A percentile compares a stretch with the other conserved stretches of the same genome.
phyloP scores from a whole-genome alignment of 1,140 invertebrate species.

The Drosophila lacertosa region DNA sequence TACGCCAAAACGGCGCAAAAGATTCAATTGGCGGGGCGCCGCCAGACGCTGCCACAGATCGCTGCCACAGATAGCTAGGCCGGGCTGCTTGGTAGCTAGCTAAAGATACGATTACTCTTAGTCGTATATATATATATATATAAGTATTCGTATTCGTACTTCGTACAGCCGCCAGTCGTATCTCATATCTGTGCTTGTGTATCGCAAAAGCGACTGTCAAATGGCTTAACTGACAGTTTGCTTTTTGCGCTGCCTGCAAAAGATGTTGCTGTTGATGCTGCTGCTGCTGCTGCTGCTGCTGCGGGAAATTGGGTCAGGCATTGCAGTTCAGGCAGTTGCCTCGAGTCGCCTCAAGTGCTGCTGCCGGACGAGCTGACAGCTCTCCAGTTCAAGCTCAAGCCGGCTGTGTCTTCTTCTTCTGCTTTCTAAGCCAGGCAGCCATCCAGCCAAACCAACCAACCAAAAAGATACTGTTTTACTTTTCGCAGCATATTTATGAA shows the following conservation, averaged over 20 bases:
- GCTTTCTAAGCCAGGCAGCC: slow-evolving; percentile 62
- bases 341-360: slow-evolving; percentile 39
- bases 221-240: slow-evolving; percentile 79
- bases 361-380: slow-evolving; percentile 27
- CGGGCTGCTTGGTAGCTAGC: too few relatives aligned
- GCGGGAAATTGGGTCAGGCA: slow-evolving; percentile 64
- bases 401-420: slow-evolving; percentile 68
- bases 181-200: slow-evolving; percentile 77
- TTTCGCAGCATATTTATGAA: slow-evolving; percentile 52
- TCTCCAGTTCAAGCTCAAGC: slow-evolving; percentile 11
- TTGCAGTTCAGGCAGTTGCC: slow-evolving; percentile 38
- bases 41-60: slow-evolving; percentile 43
- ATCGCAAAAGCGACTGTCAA: slow-evolving; percentile 81
- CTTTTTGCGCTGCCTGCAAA: slow-evolving; percentile 23
- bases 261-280: slow-evolving; percentile 37
- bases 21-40: slow-evolving; percentile 77
- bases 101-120: slow-evolving; percentile 12
- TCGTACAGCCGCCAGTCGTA: slow-evolving; percentile 49
- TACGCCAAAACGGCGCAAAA: slow-evolving; percentile 80
- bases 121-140: too few relatives aligned
- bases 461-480: slow-evolving; percentile 40
- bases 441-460: slow-evolving; percentile 13
- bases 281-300: slow-evolving; percentile 8
- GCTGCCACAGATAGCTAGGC: slow-evolving; percentile 25
- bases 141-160: neutral